These are phyloP conservation scores for Typhlichthys subterraneus DNA, from an alignment of 2,797 vertebrate species.

Conservation along the genomic window DNA sequence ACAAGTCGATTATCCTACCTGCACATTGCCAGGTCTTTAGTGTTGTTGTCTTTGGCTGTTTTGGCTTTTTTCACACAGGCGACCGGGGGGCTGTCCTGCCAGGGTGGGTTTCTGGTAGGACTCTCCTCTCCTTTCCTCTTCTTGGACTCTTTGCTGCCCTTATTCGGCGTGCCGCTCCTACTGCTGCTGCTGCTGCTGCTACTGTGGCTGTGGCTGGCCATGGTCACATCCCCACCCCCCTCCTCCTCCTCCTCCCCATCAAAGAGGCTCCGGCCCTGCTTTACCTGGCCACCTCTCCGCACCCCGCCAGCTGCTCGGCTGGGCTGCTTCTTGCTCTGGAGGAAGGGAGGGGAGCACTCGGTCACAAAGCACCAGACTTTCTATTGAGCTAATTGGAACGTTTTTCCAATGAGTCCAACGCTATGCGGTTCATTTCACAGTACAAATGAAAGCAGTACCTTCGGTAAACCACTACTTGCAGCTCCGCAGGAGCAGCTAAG, in stretches of 20 bases:
- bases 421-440: too few relatives aligned
- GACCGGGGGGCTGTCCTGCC: slow-evolving; percentile 72
- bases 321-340: slow-evolving; percentile 84
- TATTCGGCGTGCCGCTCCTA: slow-evolving; percentile 71
- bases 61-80: slow-evolving; percentile 78
- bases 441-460: too few relatives aligned
- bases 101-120: slow-evolving; percentile 64
- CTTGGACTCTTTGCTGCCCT: slow-evolving; percentile 79
- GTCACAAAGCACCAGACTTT: slow-evolving; percentile 9
- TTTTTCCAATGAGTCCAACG: too few relatives aligned
- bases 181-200: slow-evolving; percentile 66
- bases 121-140: slow-evolving; percentile 84
- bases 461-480: too few relatives aligned
- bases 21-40: slow-evolving; percentile 83
- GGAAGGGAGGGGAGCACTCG: slow-evolving; percentile 54
- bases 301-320: slow-evolving; percentile 62
- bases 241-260: slow-evolving; percentile 83
- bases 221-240: slow-evolving; percentile 42
- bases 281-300: slow-evolving; percentile 80
- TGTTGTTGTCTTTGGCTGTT: slow-evolving; percentile 73
- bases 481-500: background rate
- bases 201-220: slow-evolving; percentile 66
- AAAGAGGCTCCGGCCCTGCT: slow-evolving; percentile 83
- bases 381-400: background rate
- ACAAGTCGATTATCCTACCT: slow-evolving; percentile 67